phyloP scores from a whole-genome alignment of 2,797 vertebrate species.

The Philypnodon macrostomus region DNA sequence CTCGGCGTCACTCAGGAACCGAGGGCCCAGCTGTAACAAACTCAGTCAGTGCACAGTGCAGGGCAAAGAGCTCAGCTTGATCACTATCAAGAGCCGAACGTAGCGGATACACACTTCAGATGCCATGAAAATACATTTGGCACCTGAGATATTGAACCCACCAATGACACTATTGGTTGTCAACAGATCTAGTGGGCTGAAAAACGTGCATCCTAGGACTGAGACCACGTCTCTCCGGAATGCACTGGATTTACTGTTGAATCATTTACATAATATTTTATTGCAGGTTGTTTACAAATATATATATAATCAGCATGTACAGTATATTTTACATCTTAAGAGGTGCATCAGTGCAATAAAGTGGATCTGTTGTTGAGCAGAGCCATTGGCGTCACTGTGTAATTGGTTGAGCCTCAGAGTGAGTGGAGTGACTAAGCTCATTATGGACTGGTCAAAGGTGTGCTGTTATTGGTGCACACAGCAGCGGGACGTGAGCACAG shows the following conservation, averaged over 20 bases:
- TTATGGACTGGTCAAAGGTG: conserved; percentile 42
- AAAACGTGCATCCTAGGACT: no score
- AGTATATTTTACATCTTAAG: no score
- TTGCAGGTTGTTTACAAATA: neutral
- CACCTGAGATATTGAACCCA: no score
- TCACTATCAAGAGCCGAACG: no score
- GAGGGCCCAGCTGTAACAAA: conserved; percentile 82
- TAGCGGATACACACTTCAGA: no score
- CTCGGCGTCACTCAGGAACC: conserved; percentile 87
- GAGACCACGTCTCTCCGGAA: no score
- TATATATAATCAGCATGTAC: no score
- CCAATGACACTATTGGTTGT: no score
- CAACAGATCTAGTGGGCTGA: no score
- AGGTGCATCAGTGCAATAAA: conserved; percentile 12
- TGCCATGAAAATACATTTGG: no score
- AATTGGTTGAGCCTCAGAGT: conserved; percentile 57
- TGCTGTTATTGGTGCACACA: conserved; percentile 7
- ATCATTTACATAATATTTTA: neutral
- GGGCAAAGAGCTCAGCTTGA: neutral
- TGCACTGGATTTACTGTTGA: no score
- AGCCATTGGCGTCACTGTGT: conserved; percentile 48
- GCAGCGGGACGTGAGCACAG: no score
- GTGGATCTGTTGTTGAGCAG: conserved; percentile 30
- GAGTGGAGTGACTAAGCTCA: conserved; percentile 51
- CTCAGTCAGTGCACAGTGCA: neutral